Base-by-base conservation (phyloP, 2,888 invertebrate genomes). In the Tetramorium bicarinatum region DNA sequence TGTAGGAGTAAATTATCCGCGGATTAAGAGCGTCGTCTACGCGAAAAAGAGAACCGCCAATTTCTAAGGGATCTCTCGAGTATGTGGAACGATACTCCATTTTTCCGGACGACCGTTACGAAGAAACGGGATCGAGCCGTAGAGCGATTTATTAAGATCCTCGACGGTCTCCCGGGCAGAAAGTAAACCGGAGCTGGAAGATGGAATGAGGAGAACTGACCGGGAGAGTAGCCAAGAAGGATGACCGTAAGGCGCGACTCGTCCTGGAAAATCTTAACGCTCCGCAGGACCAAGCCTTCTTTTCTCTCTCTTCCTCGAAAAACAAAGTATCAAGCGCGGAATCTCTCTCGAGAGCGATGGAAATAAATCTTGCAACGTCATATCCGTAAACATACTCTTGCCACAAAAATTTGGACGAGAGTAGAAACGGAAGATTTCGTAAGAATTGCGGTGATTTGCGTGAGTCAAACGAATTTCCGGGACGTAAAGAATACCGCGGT, bases 131-230 rank as follows among this genome's bases (percentile, higher is more conserved):
- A 85, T 85, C 47, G 85, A 84, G 79, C 79, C 72, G 18, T 34
- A 79, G 64, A 82, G 64, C 87, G 86, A 89, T 89, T 89, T 89
- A 89, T 89, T 85, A 87, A 89, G 89, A 88, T 88, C 81, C 82
- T 59, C 82, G 85, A 59, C 87, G 87, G 83, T 76, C 66, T 86
- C 87, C 84, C 83, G 86, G 84, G 81, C 83, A 61, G 83, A 81
- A 82, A 75, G 83, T 61, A 77, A 85, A 67, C 52, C 74, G 79
- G 41, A 81, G 77, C 67, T 69, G 82, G 61, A 29, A 38, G 56
- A 84, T 49, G 75, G 49, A 66, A 72, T 38, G 61, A 29, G 49
- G 64, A 13, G 64, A 74, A 21, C 66, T 47, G 76, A 64, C 64
- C 34, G 54, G 29, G 61, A 49, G 9, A n/a, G 66, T 25, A 41